These are phyloP conservation scores for Arion vulgaris DNA, from an alignment of 1,140 invertebrate genomes.

Conservation along the genomic window DNA sequence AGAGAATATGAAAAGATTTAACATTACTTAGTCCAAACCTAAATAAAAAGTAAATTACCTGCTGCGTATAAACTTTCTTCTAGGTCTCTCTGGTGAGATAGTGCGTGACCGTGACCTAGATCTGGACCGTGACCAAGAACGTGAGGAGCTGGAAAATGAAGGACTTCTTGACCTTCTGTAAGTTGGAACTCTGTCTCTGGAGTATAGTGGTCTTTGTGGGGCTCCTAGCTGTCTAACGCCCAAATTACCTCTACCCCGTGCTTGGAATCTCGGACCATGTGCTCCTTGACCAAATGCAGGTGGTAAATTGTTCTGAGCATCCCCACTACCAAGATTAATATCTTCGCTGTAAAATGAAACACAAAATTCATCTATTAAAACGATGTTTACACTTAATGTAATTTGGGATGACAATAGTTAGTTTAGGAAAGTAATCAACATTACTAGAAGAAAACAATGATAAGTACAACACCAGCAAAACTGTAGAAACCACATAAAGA, in stretches of 20 bases:
- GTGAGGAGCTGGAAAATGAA: slow-evolving; percentile 49
- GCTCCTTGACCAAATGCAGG: background rate
- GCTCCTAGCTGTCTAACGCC: slow-evolving; percentile 14
- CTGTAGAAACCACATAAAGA: too few relatives aligned
- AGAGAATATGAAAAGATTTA: too few relatives aligned
- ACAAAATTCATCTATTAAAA: background rate
- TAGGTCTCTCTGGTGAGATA: slow-evolving; percentile 58
- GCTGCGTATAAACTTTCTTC: slow-evolving; percentile 48
- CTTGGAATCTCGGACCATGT: background rate
- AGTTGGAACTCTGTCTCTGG: slow-evolving; percentile 54
- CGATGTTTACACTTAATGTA: too few relatives aligned
- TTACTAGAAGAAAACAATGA: too few relatives aligned
- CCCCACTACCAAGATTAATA: background rate
- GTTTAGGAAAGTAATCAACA: too few relatives aligned
- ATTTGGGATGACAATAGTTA: too few relatives aligned
- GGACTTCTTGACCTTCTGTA: slow-evolving; percentile 63
- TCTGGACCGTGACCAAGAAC: slow-evolving; percentile 72
- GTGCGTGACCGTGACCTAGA: slow-evolving; percentile 71
- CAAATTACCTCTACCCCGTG: background rate
- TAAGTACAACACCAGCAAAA: too few relatives aligned
- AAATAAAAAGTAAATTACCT: background rate
- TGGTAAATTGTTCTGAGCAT: background rate
- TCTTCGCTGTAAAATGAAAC: background rate
- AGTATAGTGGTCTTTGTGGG: slow-evolving; percentile 47
- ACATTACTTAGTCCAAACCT: too few relatives aligned